Percentiles rank a stretch among this genome's conserved stretches.
phyloP scores from a whole-genome alignment of 92 coral and sea anemone species.

The Galaxea fascicularis region DNA sequence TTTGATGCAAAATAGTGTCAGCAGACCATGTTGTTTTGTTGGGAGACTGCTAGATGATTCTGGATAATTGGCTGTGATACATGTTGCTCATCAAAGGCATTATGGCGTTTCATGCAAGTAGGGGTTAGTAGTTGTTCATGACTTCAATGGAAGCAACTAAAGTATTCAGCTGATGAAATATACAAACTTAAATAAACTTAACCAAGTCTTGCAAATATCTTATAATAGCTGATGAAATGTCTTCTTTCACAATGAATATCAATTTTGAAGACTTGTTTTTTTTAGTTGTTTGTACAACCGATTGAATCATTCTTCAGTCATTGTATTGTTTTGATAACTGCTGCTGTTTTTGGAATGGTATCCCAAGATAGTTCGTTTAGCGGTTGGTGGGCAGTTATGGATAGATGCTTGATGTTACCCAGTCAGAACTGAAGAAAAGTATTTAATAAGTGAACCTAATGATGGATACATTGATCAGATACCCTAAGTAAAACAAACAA shows the following conservation, averaged over 20 bases:
- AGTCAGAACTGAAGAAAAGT: constrained; percentile 12
- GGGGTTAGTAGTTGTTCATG: no score
- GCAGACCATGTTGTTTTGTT: no score
- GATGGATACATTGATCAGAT: constrained; percentile 23
- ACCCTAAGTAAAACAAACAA: constrained; percentile 8
- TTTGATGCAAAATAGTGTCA: no score
- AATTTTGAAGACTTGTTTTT: neutral
- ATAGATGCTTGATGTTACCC: neutral
- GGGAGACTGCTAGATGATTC: no score
- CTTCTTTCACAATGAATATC: neutral
- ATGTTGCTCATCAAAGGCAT: no score
- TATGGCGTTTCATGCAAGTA: no score
- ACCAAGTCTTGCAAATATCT: neutral
- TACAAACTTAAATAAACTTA: neutral
- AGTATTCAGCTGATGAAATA: no score
- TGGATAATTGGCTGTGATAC: no score
- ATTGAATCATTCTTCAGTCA: neutral
- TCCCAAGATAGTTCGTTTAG: constrained; percentile 19
- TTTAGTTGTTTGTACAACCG: no score
- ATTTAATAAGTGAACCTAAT: neutral
- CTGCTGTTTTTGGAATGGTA: constrained; percentile 1
- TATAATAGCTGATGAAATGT: constrained; percentile 7
- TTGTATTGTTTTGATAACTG: neutral
- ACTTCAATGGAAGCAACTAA: no score
- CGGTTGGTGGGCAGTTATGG: neutral